Conservation (phyloP, 92 coral and sea anemone species). For the Desmophyllum pertusum region DNA sequence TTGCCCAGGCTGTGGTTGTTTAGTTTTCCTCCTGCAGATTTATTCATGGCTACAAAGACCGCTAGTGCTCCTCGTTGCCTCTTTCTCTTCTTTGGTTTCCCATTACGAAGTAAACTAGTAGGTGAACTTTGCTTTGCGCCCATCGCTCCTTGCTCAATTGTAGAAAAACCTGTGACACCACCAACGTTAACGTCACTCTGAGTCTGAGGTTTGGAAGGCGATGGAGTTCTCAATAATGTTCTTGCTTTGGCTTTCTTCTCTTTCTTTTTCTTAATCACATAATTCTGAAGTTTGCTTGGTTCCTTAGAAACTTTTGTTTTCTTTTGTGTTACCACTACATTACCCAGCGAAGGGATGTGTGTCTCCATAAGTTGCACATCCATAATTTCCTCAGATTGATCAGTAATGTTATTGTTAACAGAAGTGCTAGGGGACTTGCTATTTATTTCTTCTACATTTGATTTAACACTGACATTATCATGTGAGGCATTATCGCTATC, state of each 20-base stretch:
- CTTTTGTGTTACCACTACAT: slow-evolving; percentile 8
- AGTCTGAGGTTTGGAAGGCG: not conserved
- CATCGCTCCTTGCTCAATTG: not conserved
- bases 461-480: not conserved
- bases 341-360: not conserved
- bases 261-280: slow-evolving; percentile 48
- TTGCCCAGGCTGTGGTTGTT: slow-evolving; percentile 1
- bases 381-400: not conserved
- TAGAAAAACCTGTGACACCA: not conserved
- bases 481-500: not conserved
- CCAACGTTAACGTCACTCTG: not conserved
- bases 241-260: slow-evolving; percentile 22
- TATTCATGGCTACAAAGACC: slow-evolving; percentile 49
- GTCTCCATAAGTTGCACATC: not conserved
- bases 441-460: not conserved
- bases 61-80: slow-evolving; percentile 47
- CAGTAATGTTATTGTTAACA: not conserved
- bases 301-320: slow-evolving; percentile 28
- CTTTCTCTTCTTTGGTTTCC: slow-evolving; percentile 12
- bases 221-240: slow-evolving; percentile 19
- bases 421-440: not conserved
- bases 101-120: not conserved
- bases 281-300: slow-evolving; percentile 37
- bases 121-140: not conserved
- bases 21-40: slow-evolving; percentile 42